Percentiles rank a stretch among this genome's conserved stretches.
phyloP scores from a whole-genome alignment of 2,888 invertebrate species.

The Trissolcus japonicus region DNA sequence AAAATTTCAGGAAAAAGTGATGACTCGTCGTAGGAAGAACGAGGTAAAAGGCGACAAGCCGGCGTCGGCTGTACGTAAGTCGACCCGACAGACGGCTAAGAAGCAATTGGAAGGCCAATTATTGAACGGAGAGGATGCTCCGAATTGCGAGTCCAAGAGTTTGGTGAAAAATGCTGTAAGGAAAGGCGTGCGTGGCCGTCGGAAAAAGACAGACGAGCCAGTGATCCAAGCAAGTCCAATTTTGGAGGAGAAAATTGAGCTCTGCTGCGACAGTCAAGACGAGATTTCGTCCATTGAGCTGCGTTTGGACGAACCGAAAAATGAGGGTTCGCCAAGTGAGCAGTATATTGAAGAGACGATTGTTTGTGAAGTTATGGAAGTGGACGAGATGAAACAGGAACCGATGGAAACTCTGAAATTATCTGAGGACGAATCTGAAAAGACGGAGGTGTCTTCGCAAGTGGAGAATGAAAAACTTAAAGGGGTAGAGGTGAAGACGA shows the following conservation, averaged over 20 bases:
- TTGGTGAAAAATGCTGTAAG: slow-evolving; percentile 59
- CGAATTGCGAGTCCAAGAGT: slow-evolving; percentile 60
- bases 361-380: slow-evolving; percentile 71
- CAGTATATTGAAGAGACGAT: slow-evolving; percentile 75
- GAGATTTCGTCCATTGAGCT: slow-evolving; percentile 60
- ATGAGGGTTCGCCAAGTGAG: slow-evolving; percentile 1
- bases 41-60: slow-evolving; percentile 5
- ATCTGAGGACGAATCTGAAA: not conserved
- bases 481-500: slow-evolving; percentile 18
- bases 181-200: slow-evolving; percentile 39
- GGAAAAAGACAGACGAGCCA: slow-evolving; percentile 44
- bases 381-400: slow-evolving; percentile 45
- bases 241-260: not conserved
- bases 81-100: slow-evolving; percentile 72
- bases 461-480: slow-evolving; percentile 2
- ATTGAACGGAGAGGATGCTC: slow-evolving; percentile 66
- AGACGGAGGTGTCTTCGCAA: not conserved
- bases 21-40: slow-evolving; percentile 4
- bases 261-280: slow-evolving; percentile 61
- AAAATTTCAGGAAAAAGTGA: not conserved
- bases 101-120: slow-evolving; percentile 70
- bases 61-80: slow-evolving; percentile 68
- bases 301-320: slow-evolving; percentile 17
- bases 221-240: not conserved
- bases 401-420: not conserved